Base-by-base conservation (phyloP, 2,797 vertebrate species). In the Anguilla marmorata region DNA sequence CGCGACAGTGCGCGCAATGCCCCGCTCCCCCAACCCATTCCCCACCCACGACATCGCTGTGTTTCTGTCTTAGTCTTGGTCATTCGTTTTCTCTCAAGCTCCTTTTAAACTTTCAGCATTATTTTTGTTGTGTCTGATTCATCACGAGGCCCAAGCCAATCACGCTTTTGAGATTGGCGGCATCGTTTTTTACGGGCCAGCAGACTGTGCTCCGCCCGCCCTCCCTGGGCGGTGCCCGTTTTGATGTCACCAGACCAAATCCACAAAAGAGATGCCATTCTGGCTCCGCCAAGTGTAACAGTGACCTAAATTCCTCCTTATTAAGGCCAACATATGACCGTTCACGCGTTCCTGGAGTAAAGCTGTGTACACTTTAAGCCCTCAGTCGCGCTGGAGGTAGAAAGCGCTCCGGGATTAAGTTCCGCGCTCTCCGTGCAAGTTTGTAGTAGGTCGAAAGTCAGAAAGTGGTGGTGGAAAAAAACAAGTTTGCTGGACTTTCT, bases 41-140 rank as follows among this genome's bases (percentile, higher is more conserved):
- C 58, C 60, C 92, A 91, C 91, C 90, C 90, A 89, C 92, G 92
- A 93, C 92, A 92, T 94, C 94, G 93, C 91, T 92, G 94, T 95
- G 93, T 94, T 93, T 93, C 95, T 96, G 95, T 95, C n/a, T 90
- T 91, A 84, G 37, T 85, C 91, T 88, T 86, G 89, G 92, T 91
- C 89, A 91, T 93, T 91, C 88, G 88, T 91, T 90, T 90, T 91
- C 85, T 90, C 85, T 92, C 88, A 83, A 88, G 90, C 14, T 60
- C 27, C 41, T 86, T 14, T 52, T 80, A 45, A 82, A 11, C 79
- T 82, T 19, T 56, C 21, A 5, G 21, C 0, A 3, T 80, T 85
- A 24, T 30, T 58, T 48, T 85, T 87, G n/a, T 83, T n/a, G 7
- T 41, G 63, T 45, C 45, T 33, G 85, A 60, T 50, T 48, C 6